Evolutionary conservation across 1,140 invertebrate genomes (phyloP), one percentile per base, ranked within the genome.

Genomic region (Aphis gossypii): DNA sequence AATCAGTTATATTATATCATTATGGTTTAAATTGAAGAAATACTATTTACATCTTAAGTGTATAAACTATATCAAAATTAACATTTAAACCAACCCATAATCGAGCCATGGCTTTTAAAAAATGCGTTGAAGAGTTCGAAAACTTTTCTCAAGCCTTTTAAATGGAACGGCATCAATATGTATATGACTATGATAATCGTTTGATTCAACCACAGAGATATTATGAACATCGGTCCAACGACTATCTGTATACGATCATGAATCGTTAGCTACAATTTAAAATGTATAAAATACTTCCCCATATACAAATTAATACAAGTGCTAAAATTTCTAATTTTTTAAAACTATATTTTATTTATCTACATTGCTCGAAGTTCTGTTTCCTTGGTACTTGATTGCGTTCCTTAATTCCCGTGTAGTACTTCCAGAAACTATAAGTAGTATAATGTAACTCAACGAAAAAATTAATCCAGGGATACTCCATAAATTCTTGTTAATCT

Each of bases 161-260:
- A 93, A 38, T 92, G 54, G 44, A 89, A 46, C 0, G 90, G 94
- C 86, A 94, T 88, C n/a, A 60, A n/a, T 56, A 82, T 41, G 48
- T 48, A 92, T 20, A 54, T 88, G 8, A 76, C 51, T 2, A 94
- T 88, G 44, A 44, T 51, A 48, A 94, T 82, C 44, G 60, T 56
- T 82, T 93, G 90, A 30, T 91, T 92, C 20, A 94, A 21, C 46
- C 60, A 46, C 54, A 94, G 4, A 6, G 94, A 94, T 38, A 60
- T 60, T 14, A 94, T 6, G 25, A 94, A 94, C 90, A 94, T 94
- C 0, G 94, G 94, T 41, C 82, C 94, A 2, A 76, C 89, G 21
- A 94, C 92, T 6, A 92, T 94, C 38, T 94, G 94, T 38, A 92
- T 93, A 51, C 90, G 90, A n/a, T 94, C 94, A 60, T 94, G 94